A percentile compares a stretch with the other conserved stretches of the same genome.
phyloP scores from a whole-genome alignment of 2,888 invertebrate species.

The Zygothrica quintamaculata region DNA sequence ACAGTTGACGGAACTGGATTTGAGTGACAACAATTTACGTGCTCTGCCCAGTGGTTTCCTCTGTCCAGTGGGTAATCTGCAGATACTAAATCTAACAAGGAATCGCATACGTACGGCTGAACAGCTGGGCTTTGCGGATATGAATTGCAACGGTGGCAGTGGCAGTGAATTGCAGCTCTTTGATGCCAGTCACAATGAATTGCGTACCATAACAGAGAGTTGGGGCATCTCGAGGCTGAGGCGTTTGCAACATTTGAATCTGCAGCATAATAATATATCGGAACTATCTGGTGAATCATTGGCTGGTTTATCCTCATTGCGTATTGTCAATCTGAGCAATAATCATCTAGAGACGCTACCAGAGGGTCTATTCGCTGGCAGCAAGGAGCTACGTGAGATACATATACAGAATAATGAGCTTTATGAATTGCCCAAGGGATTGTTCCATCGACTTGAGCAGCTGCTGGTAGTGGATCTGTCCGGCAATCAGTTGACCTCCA shows the following conservation, averaged over 20 bases:
- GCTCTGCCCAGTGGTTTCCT: conserved; percentile 91
- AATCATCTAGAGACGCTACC: conserved; percentile 93
- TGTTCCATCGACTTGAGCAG: conserved; percentile 93
- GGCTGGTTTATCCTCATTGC: conserved; percentile 90
- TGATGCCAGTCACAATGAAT: conserved; percentile 92
- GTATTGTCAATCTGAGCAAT: conserved; percentile 93
- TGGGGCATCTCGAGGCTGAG: conserved; percentile 91
- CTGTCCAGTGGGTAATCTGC: conserved; percentile 91
- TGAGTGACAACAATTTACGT: conserved; percentile 93
- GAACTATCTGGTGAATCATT: conserved; percentile 93
- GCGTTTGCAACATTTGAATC: conserved; percentile 90
- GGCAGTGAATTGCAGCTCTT: conserved; percentile 90
- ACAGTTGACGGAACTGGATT: conserved; percentile 91
- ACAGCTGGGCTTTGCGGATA: conserved; percentile 88
- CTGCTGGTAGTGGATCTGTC: conserved; percentile 93
- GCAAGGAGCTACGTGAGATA: conserved; percentile 92
- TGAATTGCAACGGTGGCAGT: conserved; percentile 87
- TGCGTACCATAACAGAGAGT: conserved; percentile 89
- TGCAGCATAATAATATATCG: conserved; percentile 93
- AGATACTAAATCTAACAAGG: conserved; percentile 92
- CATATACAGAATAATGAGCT: conserved; percentile 94
- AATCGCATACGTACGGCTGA: conserved; percentile 93
- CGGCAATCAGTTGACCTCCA: conserved; percentile 93
- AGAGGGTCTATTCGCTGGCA: conserved; percentile 92
- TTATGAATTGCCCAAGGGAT: conserved; percentile 91